Conservation (phyloP, 2,797 vertebrate genomes). For the Centropyge bicolor region DNA sequence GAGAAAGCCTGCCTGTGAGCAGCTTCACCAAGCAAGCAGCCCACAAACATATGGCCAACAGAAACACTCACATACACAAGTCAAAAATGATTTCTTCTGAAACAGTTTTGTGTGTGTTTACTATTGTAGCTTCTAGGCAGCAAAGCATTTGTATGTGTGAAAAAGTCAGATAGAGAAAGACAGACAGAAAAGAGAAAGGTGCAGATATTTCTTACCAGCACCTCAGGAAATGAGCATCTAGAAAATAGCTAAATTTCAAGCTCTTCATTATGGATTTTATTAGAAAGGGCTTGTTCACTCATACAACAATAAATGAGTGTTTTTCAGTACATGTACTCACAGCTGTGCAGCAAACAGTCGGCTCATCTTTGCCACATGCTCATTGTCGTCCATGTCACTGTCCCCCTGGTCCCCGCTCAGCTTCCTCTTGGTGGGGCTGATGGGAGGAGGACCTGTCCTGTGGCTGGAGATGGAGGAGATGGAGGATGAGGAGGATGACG, state of each 20-base stretch:
- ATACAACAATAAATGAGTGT: neutral
- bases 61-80: constrained; percentile 29
- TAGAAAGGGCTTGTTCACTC: neutral
- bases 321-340: constrained; percentile 83
- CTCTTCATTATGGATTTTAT: constrained; percentile 10
- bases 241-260: neutral
- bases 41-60: constrained; percentile 36
- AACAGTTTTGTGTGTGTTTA: constrained; percentile 6
- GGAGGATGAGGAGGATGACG: constrained; percentile 77
- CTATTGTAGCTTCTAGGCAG: neutral
- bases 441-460: constrained; percentile 95
- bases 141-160: neutral
- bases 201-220: neutral
- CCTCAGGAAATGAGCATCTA: constrained; percentile 15
- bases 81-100: constrained; percentile 18
- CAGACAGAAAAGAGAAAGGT: neutral
- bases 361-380: constrained; percentile 96
- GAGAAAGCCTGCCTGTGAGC: constrained; percentile 51
- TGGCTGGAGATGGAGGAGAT: constrained; percentile 87
- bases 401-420: constrained; percentile 92
- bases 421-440: constrained; percentile 98
- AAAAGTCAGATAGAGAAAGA: no score
- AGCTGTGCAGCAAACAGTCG: constrained; percentile 93
- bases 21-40: constrained; percentile 30
- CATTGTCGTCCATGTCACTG: constrained; percentile 92